A percentile compares a stretch with the other conserved stretches of the same genome.
Evolutionary conservation across 2,113 vertebrate genomes (phyloP).

Genomic region (Ifrita kowaldi): DNA sequence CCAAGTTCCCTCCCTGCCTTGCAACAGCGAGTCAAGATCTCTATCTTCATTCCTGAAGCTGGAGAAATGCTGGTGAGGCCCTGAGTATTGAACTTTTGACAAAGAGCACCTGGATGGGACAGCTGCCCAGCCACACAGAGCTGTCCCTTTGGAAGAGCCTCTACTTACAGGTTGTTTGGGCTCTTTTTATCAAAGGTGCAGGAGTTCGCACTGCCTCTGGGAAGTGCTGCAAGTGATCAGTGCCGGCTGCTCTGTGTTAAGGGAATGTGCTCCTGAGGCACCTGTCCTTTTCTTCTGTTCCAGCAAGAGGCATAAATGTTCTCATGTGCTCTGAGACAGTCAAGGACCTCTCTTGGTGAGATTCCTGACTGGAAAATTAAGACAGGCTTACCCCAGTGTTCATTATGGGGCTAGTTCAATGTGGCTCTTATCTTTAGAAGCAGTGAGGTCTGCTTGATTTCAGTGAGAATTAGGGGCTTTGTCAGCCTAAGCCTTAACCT

Average conservation of each 20-base stretch:
- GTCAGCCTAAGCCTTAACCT: not conserved
- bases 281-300: not conserved
- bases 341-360: not conserved
- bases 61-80: conserved; percentile 14
- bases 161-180: not conserved
- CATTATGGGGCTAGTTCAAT: not conserved
- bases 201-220: not conserved
- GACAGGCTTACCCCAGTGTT: not conserved
- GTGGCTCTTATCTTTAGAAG: not conserved
- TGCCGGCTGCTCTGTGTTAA: not conserved
- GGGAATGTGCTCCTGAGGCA: not conserved
- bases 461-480: not conserved
- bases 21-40: conserved; percentile 17
- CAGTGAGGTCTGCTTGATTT: not conserved
- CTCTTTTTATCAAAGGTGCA: not conserved
- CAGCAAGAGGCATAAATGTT: not conserved
- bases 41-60: conserved; percentile 54
- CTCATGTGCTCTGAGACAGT: not conserved
- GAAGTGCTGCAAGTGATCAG: not conserved
- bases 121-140: not conserved
- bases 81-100: not conserved
- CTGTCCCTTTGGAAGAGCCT: not conserved
- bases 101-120: not conserved
- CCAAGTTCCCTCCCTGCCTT: conserved; percentile 16
- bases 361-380: not conserved